Evolutionary conservation across 2,888 invertebrate genomes (phyloP).

Genomic region (Tenthredo scrophulariae): DNA sequence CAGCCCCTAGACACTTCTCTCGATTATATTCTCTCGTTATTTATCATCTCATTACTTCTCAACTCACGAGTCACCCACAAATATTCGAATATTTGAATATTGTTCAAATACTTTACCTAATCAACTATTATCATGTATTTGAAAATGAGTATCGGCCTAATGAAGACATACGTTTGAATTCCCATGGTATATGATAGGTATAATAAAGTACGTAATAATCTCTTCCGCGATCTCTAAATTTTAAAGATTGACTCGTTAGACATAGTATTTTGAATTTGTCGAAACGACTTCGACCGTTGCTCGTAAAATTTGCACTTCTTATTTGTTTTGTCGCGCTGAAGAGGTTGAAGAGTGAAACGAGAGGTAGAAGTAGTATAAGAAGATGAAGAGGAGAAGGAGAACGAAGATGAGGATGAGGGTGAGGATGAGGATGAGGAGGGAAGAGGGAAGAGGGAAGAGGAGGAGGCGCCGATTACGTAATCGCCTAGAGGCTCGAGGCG

Average conservation of each 20-base stretch:
- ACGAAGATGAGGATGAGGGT: conserved; percentile 7
- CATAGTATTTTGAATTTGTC: conserved; percentile 29
- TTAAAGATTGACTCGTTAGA: background rate
- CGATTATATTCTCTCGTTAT: background rate
- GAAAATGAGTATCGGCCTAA: background rate
- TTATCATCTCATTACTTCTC: background rate
- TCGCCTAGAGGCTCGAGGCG: conserved; percentile 16
- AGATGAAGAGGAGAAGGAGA: conserved; percentile 44
- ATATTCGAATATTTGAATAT: too few species aligned
- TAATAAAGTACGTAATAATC: background rate
- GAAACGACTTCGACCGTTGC: background rate
- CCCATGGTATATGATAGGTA: background rate
- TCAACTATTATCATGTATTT: background rate
- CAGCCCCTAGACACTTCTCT: background rate
- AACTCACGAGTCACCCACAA: background rate
- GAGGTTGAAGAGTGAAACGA: background rate
- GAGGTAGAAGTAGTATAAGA: background rate
- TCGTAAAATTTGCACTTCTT: conserved; percentile 47
- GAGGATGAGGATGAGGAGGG: conserved; percentile 47
- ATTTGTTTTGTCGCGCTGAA: conserved; percentile 40
- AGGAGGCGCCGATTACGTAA: conserved; percentile 45
- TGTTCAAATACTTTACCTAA: background rate
- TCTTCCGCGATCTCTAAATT: background rate
- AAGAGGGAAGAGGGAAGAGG: conserved; percentile 42
- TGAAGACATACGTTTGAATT: background rate